These are phyloP conservation scores for Ornithorhynchus anatinus DNA, from an alignment of 2,113 vertebrate species.

Conservation along the genomic window DNA sequence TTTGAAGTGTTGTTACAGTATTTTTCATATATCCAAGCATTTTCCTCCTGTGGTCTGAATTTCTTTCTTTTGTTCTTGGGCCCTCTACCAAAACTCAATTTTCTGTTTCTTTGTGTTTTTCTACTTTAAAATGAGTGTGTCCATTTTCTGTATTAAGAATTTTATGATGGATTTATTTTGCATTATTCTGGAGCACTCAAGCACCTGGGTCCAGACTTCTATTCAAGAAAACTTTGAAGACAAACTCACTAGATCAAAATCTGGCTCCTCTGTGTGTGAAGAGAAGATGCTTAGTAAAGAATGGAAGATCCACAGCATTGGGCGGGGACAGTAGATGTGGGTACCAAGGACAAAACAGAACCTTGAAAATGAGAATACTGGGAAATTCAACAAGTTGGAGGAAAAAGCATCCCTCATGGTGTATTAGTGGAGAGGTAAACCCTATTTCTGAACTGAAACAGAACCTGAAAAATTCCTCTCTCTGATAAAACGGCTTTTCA, in stretches of 20 bases:
- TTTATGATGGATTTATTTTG: not conserved
- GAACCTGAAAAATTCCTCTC: not conserved
- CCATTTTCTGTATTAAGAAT: not conserved
- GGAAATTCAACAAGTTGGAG: not conserved
- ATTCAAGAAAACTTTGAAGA: not conserved
- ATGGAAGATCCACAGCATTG: not conserved
- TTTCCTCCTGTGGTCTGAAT: not conserved
- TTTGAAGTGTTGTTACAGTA: not conserved
- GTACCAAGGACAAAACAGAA: not conserved
- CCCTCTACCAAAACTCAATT: not conserved
- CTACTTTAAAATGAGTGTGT: not conserved
- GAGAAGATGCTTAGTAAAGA: not conserved
- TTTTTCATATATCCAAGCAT: not conserved
- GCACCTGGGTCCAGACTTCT: not conserved
- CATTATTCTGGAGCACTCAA: conserved; percentile 7
- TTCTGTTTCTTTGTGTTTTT: conserved; percentile 12
- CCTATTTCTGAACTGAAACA: not conserved
- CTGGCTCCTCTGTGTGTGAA: not conserved
- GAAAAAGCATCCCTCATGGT: not conserved
- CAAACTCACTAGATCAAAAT: not conserved
- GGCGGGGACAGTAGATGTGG: not conserved
- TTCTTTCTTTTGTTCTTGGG: not conserved
- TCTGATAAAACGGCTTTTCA: not conserved
- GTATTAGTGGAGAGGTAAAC: not conserved
- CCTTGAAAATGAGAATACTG: not conserved